A percentile compares a stretch with the other conserved stretches of the same genome.
Evolutionary conservation across 2,888 invertebrate species (phyloP).

Genomic region (Mesorhabditis sp.): DNA sequence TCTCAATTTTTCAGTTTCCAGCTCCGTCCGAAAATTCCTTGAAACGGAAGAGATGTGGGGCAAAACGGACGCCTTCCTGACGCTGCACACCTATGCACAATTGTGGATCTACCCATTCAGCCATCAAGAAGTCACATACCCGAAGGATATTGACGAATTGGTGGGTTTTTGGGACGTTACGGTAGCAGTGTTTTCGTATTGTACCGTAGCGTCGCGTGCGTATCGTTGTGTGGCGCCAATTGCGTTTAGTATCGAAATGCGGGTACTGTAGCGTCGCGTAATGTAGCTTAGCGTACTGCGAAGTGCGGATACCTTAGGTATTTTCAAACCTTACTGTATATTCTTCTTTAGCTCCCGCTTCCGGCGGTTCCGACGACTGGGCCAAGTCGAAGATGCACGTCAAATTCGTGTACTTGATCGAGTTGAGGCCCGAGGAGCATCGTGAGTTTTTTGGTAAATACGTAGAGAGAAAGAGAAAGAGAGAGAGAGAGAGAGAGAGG

Average conservation of each 20-base stretch:
- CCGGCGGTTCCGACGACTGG: constrained; percentile 57
- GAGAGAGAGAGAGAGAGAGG: not conserved
- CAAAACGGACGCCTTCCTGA: constrained; percentile 55
- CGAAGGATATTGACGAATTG: constrained; percentile 53
- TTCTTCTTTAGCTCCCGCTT: constrained; percentile 39
- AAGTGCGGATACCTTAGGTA: constrained; percentile 51
- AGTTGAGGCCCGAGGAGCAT: constrained; percentile 50
- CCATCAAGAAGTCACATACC: constrained; percentile 46
- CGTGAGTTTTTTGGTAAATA: constrained; percentile 25
- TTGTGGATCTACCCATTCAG: constrained; percentile 57
- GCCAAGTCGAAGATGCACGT: constrained; percentile 51
- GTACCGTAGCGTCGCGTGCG: not conserved
- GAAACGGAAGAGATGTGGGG: constrained; percentile 43
- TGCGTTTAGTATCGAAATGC: no score
- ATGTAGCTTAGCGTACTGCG: no score
- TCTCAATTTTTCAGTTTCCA: constrained; percentile 10
- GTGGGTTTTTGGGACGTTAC: constrained; percentile 19
- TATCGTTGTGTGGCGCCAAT: no score
- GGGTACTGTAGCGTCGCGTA: no score
- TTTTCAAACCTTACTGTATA: constrained; percentile 4
- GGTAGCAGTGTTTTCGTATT: no score
- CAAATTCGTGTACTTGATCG: constrained; percentile 55
- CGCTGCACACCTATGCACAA: constrained; percentile 57
- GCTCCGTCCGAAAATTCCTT: constrained; percentile 54
- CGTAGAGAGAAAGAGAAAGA: not conserved